Conservation (phyloP, 2,888 invertebrate species). For the Nycteola revayana region DNA sequence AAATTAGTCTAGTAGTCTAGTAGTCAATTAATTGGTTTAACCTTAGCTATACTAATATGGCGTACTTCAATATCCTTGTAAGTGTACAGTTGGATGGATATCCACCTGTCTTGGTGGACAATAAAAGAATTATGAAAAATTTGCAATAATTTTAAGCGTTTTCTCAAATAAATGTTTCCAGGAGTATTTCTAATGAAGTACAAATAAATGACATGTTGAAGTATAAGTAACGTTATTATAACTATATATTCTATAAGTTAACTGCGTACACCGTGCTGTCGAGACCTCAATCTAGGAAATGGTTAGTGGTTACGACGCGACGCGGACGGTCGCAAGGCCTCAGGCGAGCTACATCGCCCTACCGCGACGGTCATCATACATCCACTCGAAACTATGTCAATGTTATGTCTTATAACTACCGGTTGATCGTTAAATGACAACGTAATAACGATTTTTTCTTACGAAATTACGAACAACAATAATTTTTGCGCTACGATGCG, state of each 20-base stretch:
- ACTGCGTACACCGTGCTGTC: slow-evolving; percentile 15
- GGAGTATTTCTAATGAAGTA: too few relatives aligned
- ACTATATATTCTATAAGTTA: slow-evolving; percentile 13
- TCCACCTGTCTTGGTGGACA: too few relatives aligned
- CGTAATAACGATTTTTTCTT: slow-evolving; percentile 58
- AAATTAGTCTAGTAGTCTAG: too few relatives aligned
- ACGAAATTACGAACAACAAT: slow-evolving; percentile 57
- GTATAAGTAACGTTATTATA: slow-evolving; percentile 19
- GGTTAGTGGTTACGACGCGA: slow-evolving; percentile 40
- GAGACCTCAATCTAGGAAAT: slow-evolving; percentile 46
- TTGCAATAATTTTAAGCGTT: too few relatives aligned
- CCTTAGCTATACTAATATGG: too few relatives aligned
- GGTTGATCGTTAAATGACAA: slow-evolving; percentile 52
- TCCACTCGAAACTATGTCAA: slow-evolving; percentile 67
- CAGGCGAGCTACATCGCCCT: slow-evolving; percentile 35
- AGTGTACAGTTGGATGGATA: too few relatives aligned
- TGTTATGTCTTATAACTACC: slow-evolving; percentile 58
- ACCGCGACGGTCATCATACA: slow-evolving; percentile 40
- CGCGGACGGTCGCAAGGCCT: slow-evolving; percentile 49
- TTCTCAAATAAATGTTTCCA: too few relatives aligned
- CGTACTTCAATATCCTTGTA: too few relatives aligned
- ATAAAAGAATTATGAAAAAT: too few relatives aligned
- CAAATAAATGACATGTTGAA: too few relatives aligned
- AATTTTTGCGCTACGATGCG: slow-evolving; percentile 77
- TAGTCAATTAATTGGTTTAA: too few relatives aligned